phyloP scores from a whole-genome alignment of 2,113 vertebrate species.

The Eulemur macaco region DNA sequence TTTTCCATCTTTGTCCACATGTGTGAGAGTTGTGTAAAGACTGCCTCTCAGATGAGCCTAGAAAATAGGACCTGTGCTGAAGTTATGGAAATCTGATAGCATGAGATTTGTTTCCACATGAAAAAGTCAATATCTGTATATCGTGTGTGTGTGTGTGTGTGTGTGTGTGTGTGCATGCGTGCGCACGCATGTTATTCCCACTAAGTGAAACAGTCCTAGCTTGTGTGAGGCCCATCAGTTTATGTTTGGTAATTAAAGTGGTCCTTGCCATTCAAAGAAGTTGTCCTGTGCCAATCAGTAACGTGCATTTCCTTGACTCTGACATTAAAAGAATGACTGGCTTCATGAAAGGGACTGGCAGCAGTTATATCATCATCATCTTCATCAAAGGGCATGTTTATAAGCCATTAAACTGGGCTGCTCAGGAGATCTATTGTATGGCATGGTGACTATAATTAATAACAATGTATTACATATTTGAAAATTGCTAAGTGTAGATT shows the following conservation, averaged over 20 bases:
- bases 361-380: background rate
- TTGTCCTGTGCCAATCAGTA: background rate
- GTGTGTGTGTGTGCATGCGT: accelerated
- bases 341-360: constrained; percentile 43
- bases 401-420: background rate
- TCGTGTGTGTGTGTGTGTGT: too few relatives aligned
- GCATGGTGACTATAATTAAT: background rate
- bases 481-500: background rate
- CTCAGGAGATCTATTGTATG: background rate
- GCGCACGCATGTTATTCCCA: background rate
- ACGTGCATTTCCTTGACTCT: background rate
- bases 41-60: constrained; percentile 29
- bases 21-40: background rate
- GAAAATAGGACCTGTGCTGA: constrained; percentile 45
- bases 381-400: constrained; percentile 24
- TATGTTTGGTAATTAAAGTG: constrained; percentile 31
- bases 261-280: constrained; percentile 17
- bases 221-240: background rate
- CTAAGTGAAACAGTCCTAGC: background rate
- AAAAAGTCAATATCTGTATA: background rate
- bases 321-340: background rate
- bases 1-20: background rate
- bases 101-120: background rate
- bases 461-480: background rate
- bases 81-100: constrained; percentile 4